Evolutionary conservation across 2,888 invertebrate species (phyloP).

Genomic region (Timandra comae): DNA sequence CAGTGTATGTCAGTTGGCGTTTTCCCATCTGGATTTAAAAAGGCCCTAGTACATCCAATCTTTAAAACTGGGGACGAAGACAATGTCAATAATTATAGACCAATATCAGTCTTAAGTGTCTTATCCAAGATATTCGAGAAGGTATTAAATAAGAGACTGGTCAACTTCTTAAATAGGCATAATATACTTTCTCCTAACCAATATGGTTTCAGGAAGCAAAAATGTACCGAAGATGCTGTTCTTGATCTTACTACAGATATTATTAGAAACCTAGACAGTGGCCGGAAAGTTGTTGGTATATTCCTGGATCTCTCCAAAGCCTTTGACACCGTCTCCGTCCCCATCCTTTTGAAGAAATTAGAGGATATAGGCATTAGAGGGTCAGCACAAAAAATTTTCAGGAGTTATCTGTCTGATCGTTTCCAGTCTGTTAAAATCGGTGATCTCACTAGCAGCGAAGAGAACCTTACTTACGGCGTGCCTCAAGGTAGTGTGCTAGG

Average conservation of each 20-base stretch:
- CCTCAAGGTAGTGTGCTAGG: background rate
- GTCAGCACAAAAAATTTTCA: too few relatives aligned
- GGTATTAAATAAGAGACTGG: slow-evolving; percentile 9
- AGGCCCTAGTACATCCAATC: slow-evolving; percentile 12
- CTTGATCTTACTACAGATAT: background rate
- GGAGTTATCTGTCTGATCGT: too few relatives aligned
- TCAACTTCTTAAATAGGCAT: slow-evolving; percentile 3
- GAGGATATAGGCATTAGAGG: too few relatives aligned
- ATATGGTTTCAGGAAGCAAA: slow-evolving; percentile 5
- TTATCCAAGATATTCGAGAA: slow-evolving; percentile 16
- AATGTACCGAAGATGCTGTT: slow-evolving; percentile 6
- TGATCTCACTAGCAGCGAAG: too few relatives aligned
- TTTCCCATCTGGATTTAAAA: slow-evolving; percentile 15
- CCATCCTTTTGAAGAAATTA: too few relatives aligned
- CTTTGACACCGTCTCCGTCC: too few relatives aligned
- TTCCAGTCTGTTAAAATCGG: too few relatives aligned
- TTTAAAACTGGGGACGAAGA: slow-evolving; percentile 13
- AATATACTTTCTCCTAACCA: slow-evolving; percentile 3
- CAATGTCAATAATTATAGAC: slow-evolving; percentile 16
- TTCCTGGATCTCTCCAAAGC: background rate
- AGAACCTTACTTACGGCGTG: background rate
- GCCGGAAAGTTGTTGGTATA: background rate
- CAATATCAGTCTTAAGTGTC: slow-evolving; percentile 13
- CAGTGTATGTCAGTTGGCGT: slow-evolving; percentile 4
- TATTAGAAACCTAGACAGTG: background rate